A percentile compares a stretch with the other conserved stretches of the same genome.
Conservation (phyloP, 1,140 invertebrate genomes). For the Caerostris darwini region DNA sequence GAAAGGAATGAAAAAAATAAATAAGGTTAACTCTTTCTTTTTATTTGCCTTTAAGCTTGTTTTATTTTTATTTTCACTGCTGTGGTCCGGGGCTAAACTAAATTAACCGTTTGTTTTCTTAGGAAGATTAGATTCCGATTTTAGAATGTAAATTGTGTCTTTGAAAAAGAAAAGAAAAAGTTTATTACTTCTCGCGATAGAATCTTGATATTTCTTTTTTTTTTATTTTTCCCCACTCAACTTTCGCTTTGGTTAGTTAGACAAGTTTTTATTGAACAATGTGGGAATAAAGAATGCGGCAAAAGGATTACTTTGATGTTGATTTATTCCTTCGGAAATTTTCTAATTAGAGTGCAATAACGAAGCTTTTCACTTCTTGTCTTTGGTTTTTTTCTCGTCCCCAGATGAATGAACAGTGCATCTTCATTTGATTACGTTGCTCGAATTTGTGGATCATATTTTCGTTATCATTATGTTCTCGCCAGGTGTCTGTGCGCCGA, state of each 20-base stretch:
- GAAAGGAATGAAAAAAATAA: neutral
- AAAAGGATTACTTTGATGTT: constrained; percentile 41
- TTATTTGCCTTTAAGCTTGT: neutral
- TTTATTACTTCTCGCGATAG: constrained; percentile 55
- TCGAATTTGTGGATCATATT: no score
- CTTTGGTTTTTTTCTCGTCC: neutral
- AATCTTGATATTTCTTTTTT: constrained; percentile 5
- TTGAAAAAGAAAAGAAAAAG: neutral
- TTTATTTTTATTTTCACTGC: neutral
- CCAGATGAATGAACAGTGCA: no score
- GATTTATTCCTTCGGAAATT: constrained; percentile 24
- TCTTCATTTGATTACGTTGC: no score
- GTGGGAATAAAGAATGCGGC: constrained; percentile 3
- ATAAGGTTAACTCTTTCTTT: neutral
- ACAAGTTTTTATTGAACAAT: constrained; percentile 51
- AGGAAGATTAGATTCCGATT: constrained; percentile 25
- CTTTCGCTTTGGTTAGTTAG: constrained; percentile 42
- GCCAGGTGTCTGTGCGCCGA: no score
- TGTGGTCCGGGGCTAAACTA: constrained; percentile 30
- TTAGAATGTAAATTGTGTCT: neutral
- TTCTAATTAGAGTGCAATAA: constrained; percentile 49
- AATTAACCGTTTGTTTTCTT: constrained; percentile 65
- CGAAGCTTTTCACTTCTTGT: neutral
- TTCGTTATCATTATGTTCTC: no score
- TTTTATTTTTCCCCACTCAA: neutral